Evolutionary conservation across 2,797 vertebrate genomes (phyloP), one percentile per base, ranked within the genome.

Genomic region (Poeciliopsis paucimaculata): DNA sequence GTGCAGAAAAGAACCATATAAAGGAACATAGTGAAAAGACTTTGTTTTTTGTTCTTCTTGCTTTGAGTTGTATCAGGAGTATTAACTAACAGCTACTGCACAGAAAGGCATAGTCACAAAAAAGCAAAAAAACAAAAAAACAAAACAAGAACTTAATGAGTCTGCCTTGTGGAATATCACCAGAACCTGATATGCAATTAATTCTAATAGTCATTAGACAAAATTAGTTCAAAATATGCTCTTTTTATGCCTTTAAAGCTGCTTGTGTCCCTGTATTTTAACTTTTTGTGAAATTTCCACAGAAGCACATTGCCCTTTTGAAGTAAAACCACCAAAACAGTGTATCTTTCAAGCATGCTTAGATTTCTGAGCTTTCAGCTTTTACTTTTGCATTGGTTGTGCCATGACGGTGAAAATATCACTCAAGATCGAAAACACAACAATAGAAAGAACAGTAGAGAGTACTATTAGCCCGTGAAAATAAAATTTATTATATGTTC

Each of bases 171-270:
- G 89, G 86, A 91, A 74, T 84, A 80, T 84, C 86, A 84, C 86
- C 76, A 87, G 84, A 93, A 89, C 81, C 89, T 94, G 88, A 93
- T 92, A 87, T 91, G 80, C 79, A 83, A 92, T 85, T 18, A 41
- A 78, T 39, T 13, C 73, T 84, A 66, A 81, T 70, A 78, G 79
- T 62, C 57, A 31, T 86, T 87, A 88, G 49, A 70, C 34, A 76
- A 86, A 83, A 79, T 76, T 76, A 12, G 20, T 41, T 26, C 20
- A 12, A 23, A 68, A 68, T 68, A 68, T 49, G 81, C 23, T 45
- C 73, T 66, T 68, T 68, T 41, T 68, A 11, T 41, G 20, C 36
- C 10, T 20, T 68, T 64, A 1, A 41, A 66, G 73, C 10, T 70
- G 57, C 89, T 82, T 82, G 83, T 87, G 62, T 81, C n/a, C 36